Evolutionary conservation across 2,888 invertebrate genomes (phyloP).

Genomic region (Dicyrtoma fusca): DNA sequence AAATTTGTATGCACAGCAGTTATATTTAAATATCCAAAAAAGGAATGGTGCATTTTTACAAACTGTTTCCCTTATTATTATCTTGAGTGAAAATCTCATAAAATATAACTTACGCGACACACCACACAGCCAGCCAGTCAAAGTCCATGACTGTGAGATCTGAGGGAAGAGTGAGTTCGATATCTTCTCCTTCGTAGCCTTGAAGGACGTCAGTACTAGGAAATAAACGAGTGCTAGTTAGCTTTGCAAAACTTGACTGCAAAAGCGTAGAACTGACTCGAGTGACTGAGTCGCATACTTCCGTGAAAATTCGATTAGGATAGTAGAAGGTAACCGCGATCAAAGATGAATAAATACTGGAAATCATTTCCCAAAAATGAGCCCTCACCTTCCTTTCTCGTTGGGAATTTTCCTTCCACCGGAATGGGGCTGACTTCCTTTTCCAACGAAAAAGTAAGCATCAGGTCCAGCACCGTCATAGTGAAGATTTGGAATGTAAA

Average conservation of each 20-base stretch:
- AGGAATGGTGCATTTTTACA: neutral
- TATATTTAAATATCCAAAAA: neutral
- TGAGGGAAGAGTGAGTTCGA: slow-evolving; percentile 84
- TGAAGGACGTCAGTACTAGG: slow-evolving; percentile 72
- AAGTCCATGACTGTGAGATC: slow-evolving; percentile 85
- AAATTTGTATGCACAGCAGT: no score
- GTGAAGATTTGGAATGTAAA: slow-evolving; percentile 88
- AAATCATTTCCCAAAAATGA: neutral
- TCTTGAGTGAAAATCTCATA: no score
- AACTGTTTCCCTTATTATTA: neutral
- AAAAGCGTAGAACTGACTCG: no score
- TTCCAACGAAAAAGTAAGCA: slow-evolving; percentile 94
- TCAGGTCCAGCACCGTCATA: slow-evolving; percentile 91
- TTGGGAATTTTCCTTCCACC: slow-evolving; percentile 88
- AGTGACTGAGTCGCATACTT: no score
- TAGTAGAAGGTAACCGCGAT: no score
- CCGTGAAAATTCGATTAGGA: no score
- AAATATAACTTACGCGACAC: slow-evolving; percentile 51
- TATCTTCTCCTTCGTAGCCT: slow-evolving; percentile 88
- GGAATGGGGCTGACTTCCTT: slow-evolving; percentile 76
- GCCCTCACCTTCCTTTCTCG: slow-evolving; percentile 73
- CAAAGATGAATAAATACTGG: no score
- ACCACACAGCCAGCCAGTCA: slow-evolving; percentile 71
- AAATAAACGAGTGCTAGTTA: slow-evolving; percentile 3
- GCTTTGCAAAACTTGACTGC: no score